A percentile compares a stretch with the other conserved stretches of the same genome.
Evolutionary conservation across 1,140 invertebrate species (phyloP).

Genomic region (Bombus waltoni): DNA sequence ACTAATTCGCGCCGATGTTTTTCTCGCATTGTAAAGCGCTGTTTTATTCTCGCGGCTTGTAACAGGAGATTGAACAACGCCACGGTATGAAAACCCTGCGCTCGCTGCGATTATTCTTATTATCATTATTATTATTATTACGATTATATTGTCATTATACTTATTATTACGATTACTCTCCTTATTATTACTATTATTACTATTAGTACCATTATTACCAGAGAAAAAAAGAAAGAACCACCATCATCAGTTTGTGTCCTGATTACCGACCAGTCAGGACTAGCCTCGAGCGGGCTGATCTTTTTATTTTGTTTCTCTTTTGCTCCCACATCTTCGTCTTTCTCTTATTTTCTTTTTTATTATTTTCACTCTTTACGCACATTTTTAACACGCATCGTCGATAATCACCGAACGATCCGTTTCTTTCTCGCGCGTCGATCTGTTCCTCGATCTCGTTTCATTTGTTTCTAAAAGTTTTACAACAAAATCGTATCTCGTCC

Average conservation of each 20-base stretch:
- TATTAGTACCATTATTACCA: conserved; percentile 72
- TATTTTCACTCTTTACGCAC: too few relatives aligned
- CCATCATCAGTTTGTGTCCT: conserved; percentile 46
- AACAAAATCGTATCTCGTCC: not conserved
- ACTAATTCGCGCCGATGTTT: conserved; percentile 34
- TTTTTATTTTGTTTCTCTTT: not conserved
- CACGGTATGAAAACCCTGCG: conserved; percentile 68
- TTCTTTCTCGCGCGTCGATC: not conserved
- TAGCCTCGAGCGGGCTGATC: conserved; percentile 54
- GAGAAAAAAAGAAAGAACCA: conserved; percentile 14
- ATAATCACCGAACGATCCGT: not conserved
- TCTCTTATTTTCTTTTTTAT: not conserved
- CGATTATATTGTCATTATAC: conserved; percentile 65
- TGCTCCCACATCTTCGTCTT: not conserved
- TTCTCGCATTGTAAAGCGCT: conserved; percentile 36
- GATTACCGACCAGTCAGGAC: conserved; percentile 35
- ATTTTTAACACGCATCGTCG: not conserved
- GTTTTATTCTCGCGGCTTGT: conserved; percentile 11
- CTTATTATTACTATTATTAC: conserved; percentile 73
- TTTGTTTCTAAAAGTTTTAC: not conserved
- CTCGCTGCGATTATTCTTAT: conserved; percentile 74
- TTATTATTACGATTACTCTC: conserved; percentile 70
- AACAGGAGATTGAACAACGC: conserved; percentile 38
- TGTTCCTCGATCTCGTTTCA: not conserved
- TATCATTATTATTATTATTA: conserved; percentile 64